phyloP scores from a whole-genome alignment of 2,888 invertebrate genomes.

The Lacanobia wlatinum region DNA sequence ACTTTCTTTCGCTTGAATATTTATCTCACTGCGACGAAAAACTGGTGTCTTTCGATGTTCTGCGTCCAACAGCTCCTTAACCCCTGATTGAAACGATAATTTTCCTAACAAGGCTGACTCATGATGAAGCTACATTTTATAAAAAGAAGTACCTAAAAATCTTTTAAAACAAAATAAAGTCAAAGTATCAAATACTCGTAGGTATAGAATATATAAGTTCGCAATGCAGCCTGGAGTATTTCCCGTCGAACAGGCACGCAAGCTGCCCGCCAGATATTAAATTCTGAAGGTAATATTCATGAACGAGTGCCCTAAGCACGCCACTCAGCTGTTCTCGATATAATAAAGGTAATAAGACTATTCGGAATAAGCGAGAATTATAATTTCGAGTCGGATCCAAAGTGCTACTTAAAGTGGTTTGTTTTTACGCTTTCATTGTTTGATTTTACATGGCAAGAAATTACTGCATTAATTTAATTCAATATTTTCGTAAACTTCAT shows the following conservation, averaged over 20 bases:
- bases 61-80: too few species aligned
- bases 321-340: slow-evolving; percentile 41
- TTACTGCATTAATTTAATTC: background rate
- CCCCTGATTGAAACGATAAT: too few species aligned
- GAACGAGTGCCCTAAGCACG: slow-evolving; percentile 53
- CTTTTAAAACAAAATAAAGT: slow-evolving; percentile 4
- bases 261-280: slow-evolving; percentile 60
- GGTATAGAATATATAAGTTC: background rate
- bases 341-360: slow-evolving; percentile 36
- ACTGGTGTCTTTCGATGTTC: too few species aligned
- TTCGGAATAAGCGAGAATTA: slow-evolving; percentile 41
- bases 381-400: background rate
- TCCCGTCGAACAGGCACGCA: slow-evolving; percentile 49
- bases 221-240: slow-evolving; percentile 34
- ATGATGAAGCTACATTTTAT: too few species aligned
- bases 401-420: slow-evolving; percentile 5
- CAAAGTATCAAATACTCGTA: slow-evolving; percentile 17
- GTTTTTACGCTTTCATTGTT: background rate
- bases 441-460: background rate
- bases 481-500: background rate
- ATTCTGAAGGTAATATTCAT: slow-evolving; percentile 64
- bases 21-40: too few species aligned
- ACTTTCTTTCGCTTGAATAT: too few species aligned
- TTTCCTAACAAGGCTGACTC: too few species aligned
- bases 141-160: too few species aligned